Conservation (phyloP, 2,113 vertebrate species). For the Poeciliopsis occidentalis region DNA sequence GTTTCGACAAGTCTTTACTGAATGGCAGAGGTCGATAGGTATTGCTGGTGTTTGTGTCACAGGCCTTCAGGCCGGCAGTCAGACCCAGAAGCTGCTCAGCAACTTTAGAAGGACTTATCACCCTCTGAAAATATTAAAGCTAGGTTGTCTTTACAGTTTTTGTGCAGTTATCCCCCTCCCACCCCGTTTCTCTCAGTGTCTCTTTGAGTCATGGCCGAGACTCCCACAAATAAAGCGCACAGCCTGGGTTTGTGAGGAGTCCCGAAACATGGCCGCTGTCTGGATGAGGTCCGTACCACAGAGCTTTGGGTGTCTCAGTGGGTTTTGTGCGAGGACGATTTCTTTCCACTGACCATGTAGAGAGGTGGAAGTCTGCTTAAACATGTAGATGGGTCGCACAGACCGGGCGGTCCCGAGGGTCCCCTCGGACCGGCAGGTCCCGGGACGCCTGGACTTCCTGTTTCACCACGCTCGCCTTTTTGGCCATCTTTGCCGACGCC, state of each 20-base stretch:
- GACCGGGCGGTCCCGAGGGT: constrained; percentile 72
- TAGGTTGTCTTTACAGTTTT: constrained; percentile 67
- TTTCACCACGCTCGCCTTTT: constrained; percentile 73
- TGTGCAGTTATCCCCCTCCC: constrained; percentile 59
- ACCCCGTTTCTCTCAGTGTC: constrained; percentile 50
- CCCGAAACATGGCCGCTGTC: constrained; percentile 26
- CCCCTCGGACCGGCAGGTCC: constrained; percentile 76
- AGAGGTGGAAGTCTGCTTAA: constrained; percentile 72
- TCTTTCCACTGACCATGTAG: constrained; percentile 79
- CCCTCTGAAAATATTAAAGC: constrained; percentile 42
- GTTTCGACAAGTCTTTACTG: not conserved
- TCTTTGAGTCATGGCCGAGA: constrained; percentile 39
- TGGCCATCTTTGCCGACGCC: constrained; percentile 79
- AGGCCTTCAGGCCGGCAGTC: constrained; percentile 36
- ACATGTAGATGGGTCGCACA: constrained; percentile 83
- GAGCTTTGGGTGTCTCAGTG: constrained; percentile 59
- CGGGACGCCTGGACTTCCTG: constrained; percentile 71
- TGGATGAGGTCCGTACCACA: constrained; percentile 53
- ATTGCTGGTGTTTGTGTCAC: not conserved
- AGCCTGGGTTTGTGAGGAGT: constrained; percentile 19
- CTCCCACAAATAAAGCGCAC: constrained; percentile 43
- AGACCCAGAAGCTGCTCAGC: constrained; percentile 20
- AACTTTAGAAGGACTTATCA: constrained; percentile 49
- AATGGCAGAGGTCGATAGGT: constrained; percentile 1
- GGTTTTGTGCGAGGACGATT: constrained; percentile 73